These are phyloP conservation scores for Macaria liturata DNA, from an alignment of 2,888 invertebrate species.

Conservation along the genomic window DNA sequence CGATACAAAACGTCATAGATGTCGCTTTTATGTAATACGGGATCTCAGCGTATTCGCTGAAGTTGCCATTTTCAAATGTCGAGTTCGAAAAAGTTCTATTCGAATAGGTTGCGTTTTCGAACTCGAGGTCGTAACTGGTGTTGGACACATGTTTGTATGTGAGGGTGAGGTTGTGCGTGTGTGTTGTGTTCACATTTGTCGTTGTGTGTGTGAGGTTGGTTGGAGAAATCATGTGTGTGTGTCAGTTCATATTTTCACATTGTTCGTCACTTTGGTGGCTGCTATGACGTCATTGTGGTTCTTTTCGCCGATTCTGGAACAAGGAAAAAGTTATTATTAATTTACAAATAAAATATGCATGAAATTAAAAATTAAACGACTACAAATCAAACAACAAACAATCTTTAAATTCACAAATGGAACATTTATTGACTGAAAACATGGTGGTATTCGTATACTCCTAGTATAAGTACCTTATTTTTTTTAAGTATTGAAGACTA, in stretches of 20 bases:
- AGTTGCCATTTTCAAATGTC: constrained; percentile 56
- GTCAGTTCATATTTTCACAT: constrained; percentile 64
- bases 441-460: no score
- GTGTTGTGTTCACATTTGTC: constrained; percentile 46
- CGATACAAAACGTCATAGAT: constrained; percentile 93
- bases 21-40: constrained; percentile 94
- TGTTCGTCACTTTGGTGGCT: constrained; percentile 38
- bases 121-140: constrained; percentile 37
- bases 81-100: constrained; percentile 39
- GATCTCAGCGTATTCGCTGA: constrained; percentile 83
- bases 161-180: constrained; percentile 35
- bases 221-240: constrained; percentile 77
- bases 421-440: no score
- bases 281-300: constrained; percentile 35
- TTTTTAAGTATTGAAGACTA: no score
- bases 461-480: no score
- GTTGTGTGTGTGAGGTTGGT: constrained; percentile 61
- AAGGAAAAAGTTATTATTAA: constrained; percentile 26
- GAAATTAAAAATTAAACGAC: no score
- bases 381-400: no score
- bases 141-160: constrained; percentile 38
- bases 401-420: no score
- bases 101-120: constrained; percentile 28
- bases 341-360: no score
- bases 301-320: constrained; percentile 45